A percentile compares a stretch with the other conserved stretches of the same genome.
Conservation (phyloP, 1,140 invertebrate species). For the Propsilocerus akamusi region DNA sequence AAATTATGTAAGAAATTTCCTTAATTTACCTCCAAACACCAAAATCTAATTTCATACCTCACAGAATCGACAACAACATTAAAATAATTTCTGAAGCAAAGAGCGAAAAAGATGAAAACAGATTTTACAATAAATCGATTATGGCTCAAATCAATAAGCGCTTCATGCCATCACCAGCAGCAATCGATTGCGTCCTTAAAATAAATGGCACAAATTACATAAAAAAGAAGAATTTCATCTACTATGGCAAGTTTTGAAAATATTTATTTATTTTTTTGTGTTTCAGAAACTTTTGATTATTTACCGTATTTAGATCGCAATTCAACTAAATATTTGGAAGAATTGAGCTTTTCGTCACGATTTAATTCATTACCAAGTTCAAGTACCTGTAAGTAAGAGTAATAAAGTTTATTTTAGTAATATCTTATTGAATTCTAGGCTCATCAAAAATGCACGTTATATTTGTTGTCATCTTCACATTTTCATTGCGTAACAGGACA, state of each 20-base stretch:
- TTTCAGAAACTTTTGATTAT: too few species aligned
- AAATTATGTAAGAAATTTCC: neutral
- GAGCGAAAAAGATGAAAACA: neutral
- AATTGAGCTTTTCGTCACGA: too few species aligned
- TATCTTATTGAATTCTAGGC: too few species aligned
- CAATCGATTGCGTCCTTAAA: neutral
- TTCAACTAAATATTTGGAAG: too few species aligned
- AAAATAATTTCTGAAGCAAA: neutral
- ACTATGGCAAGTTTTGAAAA: neutral
- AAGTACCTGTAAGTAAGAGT: too few species aligned
- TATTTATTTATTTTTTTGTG: neutral
- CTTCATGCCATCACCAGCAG: neutral
- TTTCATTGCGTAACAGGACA: too few species aligned
- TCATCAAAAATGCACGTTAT: too few species aligned
- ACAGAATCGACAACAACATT: neutral
- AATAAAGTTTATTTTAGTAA: too few species aligned
- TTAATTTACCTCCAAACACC: neutral
- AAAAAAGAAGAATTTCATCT: neutral
- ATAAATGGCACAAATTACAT: neutral
- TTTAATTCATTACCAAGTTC: too few species aligned
- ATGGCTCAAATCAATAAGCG: neutral
- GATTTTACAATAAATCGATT: slow-evolving; percentile 1
- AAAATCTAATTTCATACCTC: neutral
- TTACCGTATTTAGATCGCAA: too few species aligned
- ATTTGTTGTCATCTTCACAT: too few species aligned